phyloP scores from a whole-genome alignment of 1,140 invertebrate species.

The Papilio polytes region DNA sequence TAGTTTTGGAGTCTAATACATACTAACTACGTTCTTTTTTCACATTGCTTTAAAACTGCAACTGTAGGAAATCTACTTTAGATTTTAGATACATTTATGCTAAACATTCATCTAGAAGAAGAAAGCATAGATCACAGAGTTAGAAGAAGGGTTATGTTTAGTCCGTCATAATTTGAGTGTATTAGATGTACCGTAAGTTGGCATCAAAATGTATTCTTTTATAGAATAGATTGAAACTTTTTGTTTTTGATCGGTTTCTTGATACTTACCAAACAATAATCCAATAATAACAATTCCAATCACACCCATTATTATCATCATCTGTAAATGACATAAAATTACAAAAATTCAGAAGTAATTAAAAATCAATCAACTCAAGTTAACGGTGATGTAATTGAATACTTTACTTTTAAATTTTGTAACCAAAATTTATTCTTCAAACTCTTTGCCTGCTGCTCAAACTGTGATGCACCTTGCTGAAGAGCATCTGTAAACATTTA shows the following conservation, averaged over 20 bases:
- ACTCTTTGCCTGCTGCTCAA: slow-evolving; percentile 98
- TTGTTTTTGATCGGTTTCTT: slow-evolving; percentile 32
- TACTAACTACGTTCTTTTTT: background rate
- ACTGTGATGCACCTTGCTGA: slow-evolving; percentile 98
- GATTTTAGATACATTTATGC: background rate
- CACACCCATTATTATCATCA: slow-evolving; percentile 97
- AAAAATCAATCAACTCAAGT: background rate
- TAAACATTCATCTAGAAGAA: slow-evolving; percentile 32
- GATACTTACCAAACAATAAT: slow-evolving; percentile 94
- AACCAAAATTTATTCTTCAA: slow-evolving; percentile 99
- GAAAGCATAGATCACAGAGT: slow-evolving; percentile 28
- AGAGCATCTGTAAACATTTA: slow-evolving; percentile 88
- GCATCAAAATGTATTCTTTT: slow-evolving; percentile 42
- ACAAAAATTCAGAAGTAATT: background rate
- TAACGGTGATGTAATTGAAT: too few relatives aligned
- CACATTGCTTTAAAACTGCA: background rate
- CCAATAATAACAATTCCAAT: slow-evolving; percentile 94
- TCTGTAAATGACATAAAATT: slow-evolving; percentile 83
- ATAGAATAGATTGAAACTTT: slow-evolving; percentile 54
- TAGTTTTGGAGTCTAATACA: background rate
- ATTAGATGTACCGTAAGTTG: background rate
- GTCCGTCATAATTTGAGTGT: background rate
- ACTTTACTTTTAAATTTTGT: slow-evolving; percentile 96
- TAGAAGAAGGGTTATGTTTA: background rate
- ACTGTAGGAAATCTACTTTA: background rate